phyloP scores from a whole-genome alignment of 1,140 invertebrate species.

The Bombus waltoni region DNA sequence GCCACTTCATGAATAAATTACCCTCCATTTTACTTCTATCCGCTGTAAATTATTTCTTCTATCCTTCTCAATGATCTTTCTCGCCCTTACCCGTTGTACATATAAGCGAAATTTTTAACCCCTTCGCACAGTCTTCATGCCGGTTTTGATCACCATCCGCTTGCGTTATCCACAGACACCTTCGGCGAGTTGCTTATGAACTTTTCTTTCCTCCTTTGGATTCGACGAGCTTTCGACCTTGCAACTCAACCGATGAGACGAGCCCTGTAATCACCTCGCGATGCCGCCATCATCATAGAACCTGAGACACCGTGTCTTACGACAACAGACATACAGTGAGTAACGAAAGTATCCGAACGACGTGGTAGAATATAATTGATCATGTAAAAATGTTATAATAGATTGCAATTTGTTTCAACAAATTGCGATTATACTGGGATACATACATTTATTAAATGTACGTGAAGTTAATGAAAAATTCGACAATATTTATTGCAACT shows the following conservation, averaged over 20 bases:
- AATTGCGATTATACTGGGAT: too few species aligned
- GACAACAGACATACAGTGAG: neutral
- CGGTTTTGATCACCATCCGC: conserved; percentile 37
- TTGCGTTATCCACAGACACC: neutral
- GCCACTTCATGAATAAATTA: neutral
- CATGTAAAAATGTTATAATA: too few species aligned
- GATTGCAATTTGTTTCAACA: too few species aligned
- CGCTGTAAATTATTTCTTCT: neutral
- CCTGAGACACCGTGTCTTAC: conserved; percentile 13
- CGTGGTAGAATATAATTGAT: too few species aligned
- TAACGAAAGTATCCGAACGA: neutral
- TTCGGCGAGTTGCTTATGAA: conserved; percentile 3
- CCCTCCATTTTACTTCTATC: too few species aligned
- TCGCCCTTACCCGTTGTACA: neutral
- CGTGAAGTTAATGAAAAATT: too few species aligned
- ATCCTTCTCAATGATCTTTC: neutral
- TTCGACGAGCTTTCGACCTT: conserved; percentile 60
- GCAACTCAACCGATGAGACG: conserved; percentile 46
- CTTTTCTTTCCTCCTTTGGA: conserved; percentile 50
- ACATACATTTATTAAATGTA: too few species aligned
- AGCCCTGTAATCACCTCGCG: conserved; percentile 73
- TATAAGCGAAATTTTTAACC: conserved; percentile 20
- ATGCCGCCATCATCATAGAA: conserved; percentile 64
- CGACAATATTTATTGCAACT: too few species aligned
- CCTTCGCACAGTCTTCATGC: neutral